Conservation (phyloP, 2,888 invertebrate species). For the Drosophila rellima region DNA sequence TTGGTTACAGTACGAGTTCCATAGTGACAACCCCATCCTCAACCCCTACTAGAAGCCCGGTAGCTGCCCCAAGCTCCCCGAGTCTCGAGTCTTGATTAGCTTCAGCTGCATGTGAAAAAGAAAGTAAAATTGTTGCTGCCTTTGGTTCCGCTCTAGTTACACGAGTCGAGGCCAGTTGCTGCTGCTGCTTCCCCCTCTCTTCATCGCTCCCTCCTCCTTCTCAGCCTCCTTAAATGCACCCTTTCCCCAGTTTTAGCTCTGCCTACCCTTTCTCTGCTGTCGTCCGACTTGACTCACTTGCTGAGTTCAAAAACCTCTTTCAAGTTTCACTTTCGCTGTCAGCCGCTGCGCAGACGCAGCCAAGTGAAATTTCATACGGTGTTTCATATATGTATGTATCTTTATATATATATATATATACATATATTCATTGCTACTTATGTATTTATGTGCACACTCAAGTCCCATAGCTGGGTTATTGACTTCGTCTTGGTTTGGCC, state of each 20-base stretch:
- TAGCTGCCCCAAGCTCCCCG: not conserved
- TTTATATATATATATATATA: constrained; percentile 1
- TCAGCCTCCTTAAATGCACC: not conserved
- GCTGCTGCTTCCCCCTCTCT: not conserved
- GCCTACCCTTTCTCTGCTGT: not conserved
- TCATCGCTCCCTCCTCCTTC: not conserved
- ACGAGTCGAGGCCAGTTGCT: constrained; percentile 52
- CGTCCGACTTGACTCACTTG: constrained; percentile 29
- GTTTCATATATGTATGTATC: constrained; percentile 13
- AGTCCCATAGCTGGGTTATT: constrained; percentile 48
- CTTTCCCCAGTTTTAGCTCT: constrained; percentile 3
- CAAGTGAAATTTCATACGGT: constrained; percentile 63
- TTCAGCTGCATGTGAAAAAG: constrained; percentile 64
- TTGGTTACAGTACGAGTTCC: not conserved
- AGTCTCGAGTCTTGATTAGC: not conserved
- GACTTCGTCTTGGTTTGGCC: constrained; percentile 50
- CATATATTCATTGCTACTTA: not conserved
- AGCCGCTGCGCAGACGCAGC: constrained; percentile 64
- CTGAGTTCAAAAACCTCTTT: constrained; percentile 74
- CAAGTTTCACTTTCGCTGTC: constrained; percentile 77
- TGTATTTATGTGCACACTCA: constrained; percentile 13
- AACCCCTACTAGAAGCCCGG: not conserved
- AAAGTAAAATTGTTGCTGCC: constrained; percentile 69
- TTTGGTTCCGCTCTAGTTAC: constrained; percentile 79
- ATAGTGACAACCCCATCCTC: constrained; percentile 1